phyloP scores from a whole-genome alignment of 2,113 vertebrate genomes.

The Malurus melanocephalus region DNA sequence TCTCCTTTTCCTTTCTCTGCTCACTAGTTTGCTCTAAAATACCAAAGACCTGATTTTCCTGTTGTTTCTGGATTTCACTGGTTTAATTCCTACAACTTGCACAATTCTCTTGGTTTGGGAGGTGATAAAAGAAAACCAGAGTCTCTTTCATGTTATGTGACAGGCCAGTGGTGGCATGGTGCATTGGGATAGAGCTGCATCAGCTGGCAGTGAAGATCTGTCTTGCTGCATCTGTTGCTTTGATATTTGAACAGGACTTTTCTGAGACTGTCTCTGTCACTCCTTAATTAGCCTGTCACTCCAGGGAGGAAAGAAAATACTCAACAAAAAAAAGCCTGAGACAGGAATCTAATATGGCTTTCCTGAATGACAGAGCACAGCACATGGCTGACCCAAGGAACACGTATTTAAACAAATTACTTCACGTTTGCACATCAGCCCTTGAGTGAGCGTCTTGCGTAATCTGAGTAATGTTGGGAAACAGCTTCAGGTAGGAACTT shows the following conservation, averaged over 20 bases:
- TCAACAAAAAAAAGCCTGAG: background rate
- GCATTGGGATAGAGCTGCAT: conserved; percentile 16
- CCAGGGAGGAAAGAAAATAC: background rate
- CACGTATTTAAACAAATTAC: conserved; percentile 10
- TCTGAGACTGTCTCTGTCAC: conserved; percentile 12
- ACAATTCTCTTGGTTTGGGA: background rate
- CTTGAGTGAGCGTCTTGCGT: background rate
- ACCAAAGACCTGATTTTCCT: background rate
- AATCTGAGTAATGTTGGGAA: background rate
- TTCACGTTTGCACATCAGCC: conserved; percentile 1
- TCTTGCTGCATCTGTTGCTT: conserved; percentile 42
- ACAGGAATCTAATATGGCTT: conserved; percentile 33
- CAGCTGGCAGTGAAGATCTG: background rate
- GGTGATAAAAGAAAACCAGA: conserved; percentile 22
- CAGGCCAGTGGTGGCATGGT: background rate
- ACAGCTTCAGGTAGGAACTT: background rate
- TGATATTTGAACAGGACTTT: conserved; percentile 54
- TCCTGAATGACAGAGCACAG: conserved; percentile 29
- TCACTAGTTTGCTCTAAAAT: background rate
- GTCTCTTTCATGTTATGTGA: conserved; percentile 32
- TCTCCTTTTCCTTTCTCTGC: background rate
- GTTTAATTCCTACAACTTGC: background rate
- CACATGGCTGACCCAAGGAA: conserved; percentile 12
- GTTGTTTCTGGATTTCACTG: background rate
- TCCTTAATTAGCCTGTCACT: conserved; percentile 56